A percentile compares a stretch with the other conserved stretches of the same genome.
Conservation (phyloP, 1,140 invertebrate genomes). For the Bombus superbus region DNA sequence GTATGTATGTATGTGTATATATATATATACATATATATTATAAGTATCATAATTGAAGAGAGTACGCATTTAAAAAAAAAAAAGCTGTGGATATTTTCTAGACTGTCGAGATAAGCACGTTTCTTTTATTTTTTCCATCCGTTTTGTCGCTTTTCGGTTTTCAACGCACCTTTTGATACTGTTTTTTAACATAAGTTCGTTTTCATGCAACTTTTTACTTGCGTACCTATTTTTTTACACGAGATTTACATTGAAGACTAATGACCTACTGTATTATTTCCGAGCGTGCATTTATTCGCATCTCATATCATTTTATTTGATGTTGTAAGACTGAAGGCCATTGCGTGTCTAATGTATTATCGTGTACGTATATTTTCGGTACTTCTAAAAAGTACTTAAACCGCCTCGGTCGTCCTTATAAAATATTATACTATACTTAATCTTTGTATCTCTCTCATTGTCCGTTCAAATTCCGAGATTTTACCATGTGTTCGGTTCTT, state of each 20-base stretch:
- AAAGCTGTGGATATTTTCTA: conserved; percentile 68
- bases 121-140: conserved; percentile 39
- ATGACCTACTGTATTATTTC: conserved; percentile 25
- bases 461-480: background rate
- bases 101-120: conserved; percentile 45
- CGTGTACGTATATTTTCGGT: conserved; percentile 30
- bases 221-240: conserved; percentile 59
- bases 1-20: conserved; percentile 71
- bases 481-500: background rate
- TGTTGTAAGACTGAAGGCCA: conserved; percentile 62
- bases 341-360: conserved; percentile 42
- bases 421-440: conserved; percentile 29
- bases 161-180: conserved; percentile 65
- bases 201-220: conserved; percentile 62
- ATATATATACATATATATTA: conserved; percentile 72
- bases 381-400: conserved; percentile 57
- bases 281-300: conserved; percentile 48
- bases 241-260: conserved; percentile 61
- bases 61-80: conserved; percentile 52
- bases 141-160: conserved; percentile 61
- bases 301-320: conserved; percentile 41
- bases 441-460: conserved; percentile 27
- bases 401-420: conserved; percentile 22
- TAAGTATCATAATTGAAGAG: conserved; percentile 64
- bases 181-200: conserved; percentile 54